Evolutionary conservation across 2,113 vertebrate species (phyloP), one percentile per base, ranked within the genome.

Genomic region (Urocolius indicus): DNA sequence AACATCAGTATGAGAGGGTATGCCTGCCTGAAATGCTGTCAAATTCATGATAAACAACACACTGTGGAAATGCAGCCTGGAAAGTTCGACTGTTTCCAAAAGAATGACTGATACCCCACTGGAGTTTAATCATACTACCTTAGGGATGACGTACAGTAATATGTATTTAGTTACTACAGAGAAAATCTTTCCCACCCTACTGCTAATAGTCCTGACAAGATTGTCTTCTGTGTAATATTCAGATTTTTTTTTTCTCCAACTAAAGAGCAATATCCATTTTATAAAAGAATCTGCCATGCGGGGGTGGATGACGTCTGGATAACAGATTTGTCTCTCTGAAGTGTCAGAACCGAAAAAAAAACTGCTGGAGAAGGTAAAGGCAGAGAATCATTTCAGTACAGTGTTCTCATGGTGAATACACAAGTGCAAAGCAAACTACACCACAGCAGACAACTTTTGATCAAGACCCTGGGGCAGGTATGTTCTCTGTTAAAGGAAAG

Each of bases 81-180:
- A 86, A 96, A 85, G 45, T 84, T 92, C 75, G 78, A 48, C 16
- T 4, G 21, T 66, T 93, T 49, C 59, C 83, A 94, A 78, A 89
- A 45, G 43, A 62, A 48, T 36, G 67, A 81, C 51, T 77, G n/a
- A 87, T 73, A 69, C 11, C 16, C 11, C 72, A 85, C 22, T 66
- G 38, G 48, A 77, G 8, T 29, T 67, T 63, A 80, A 85, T 62
- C 57, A n/a, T 29, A 6, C 38, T 55, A 16, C 34, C 26, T 78
- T 29, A 72, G 57, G 45, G 58, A 86, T 91, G 52, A 95, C 8
- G 13, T 29, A 88, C 3, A 59, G 55, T 32, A 71, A 67, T 23
- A 52, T 12, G 4, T 34, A 87, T 72, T 84, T 46, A 84, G 43
- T 61, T 73, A n/a, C 46, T 54, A 24, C 0, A 65, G 17, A 54